These are phyloP conservation scores for Diadegma fenestrale DNA, from an alignment of 2,888 invertebrate genomes.

Conservation along the genomic window DNA sequence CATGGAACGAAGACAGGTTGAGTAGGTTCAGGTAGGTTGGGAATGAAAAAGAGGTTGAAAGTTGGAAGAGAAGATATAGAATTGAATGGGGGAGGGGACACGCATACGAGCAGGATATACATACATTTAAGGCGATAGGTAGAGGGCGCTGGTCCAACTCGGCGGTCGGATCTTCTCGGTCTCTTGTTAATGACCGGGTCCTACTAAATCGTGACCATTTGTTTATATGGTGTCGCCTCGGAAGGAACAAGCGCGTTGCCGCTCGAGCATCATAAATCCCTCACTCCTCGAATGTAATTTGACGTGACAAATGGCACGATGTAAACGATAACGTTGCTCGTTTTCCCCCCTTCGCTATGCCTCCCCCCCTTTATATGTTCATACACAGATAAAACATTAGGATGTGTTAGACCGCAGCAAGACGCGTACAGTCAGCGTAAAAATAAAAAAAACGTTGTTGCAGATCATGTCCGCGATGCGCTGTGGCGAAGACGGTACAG, in stretches of 20 bases:
- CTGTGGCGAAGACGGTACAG: conserved; percentile 48
- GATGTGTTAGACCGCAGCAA: conserved; percentile 30
- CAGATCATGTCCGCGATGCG: conserved; percentile 26
- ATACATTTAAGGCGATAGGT: neutral
- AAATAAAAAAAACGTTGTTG: conserved; percentile 11
- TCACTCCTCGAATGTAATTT: conserved; percentile 78
- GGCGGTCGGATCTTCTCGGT: conserved; percentile 55
- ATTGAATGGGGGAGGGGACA: conserved; percentile 15
- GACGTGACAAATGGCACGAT: conserved; percentile 83
- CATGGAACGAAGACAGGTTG: conserved; percentile 3
- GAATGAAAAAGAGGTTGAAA: conserved; percentile 55
- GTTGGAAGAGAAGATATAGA: conserved; percentile 47
- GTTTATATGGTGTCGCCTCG: conserved; percentile 79
- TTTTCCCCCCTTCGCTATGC: conserved; percentile 24
- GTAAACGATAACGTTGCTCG: conserved; percentile 78
- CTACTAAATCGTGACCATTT: conserved; percentile 82
- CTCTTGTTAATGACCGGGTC: conserved; percentile 80
- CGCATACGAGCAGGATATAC: conserved; percentile 10
- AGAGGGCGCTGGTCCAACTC: conserved; percentile 42
- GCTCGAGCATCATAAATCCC: conserved; percentile 80
- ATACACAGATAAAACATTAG: conserved; percentile 9
- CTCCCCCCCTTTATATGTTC: conserved; percentile 45
- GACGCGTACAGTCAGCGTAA: conserved; percentile 25
- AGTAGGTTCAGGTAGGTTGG: neutral
- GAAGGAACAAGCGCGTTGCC: conserved; percentile 77